Percentiles rank a stretch among this genome's conserved stretches.
Evolutionary conservation across 2,888 invertebrate species (phyloP).

Genomic region (Drosophila recens): DNA sequence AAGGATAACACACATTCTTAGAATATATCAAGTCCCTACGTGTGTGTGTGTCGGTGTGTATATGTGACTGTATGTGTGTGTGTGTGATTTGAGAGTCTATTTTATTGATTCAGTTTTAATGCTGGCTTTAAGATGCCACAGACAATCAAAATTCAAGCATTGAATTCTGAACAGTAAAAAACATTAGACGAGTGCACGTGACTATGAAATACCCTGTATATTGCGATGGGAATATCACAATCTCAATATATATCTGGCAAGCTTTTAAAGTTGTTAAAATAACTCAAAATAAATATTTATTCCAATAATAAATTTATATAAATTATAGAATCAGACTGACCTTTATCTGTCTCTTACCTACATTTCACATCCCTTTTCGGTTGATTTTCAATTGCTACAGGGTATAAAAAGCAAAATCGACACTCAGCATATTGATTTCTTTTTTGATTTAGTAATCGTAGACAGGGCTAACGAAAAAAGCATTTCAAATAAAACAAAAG

Average conservation of each 20-base stretch:
- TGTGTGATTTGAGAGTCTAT: conserved; percentile 10
- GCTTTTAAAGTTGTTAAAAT: no score
- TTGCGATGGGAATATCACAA: background rate
- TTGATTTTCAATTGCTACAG: background rate
- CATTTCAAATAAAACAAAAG: conserved; percentile 30
- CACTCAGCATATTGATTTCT: conserved; percentile 56
- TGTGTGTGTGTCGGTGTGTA: background rate
- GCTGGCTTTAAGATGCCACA: background rate
- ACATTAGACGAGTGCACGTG: no score
- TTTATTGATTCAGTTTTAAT: conserved; percentile 51
- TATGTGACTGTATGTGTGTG: background rate
- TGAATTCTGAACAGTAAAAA: background rate
- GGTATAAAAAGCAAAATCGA: background rate
- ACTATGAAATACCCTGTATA: background rate
- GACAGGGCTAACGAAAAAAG: conserved; percentile 5
- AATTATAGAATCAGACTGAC: no score
- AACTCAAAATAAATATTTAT: no score
- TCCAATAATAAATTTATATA: no score
- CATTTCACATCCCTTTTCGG: background rate
- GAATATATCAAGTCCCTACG: background rate
- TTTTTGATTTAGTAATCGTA: conserved; percentile 1
- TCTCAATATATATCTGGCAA: background rate
- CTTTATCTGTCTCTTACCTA: background rate
- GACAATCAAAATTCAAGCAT: background rate
- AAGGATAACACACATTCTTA: conserved; percentile 22